A percentile compares a stretch with the other conserved stretches of the same genome.
Evolutionary conservation across 2,888 invertebrate species (phyloP).

Genomic region (Cephus sareptanus): DNA sequence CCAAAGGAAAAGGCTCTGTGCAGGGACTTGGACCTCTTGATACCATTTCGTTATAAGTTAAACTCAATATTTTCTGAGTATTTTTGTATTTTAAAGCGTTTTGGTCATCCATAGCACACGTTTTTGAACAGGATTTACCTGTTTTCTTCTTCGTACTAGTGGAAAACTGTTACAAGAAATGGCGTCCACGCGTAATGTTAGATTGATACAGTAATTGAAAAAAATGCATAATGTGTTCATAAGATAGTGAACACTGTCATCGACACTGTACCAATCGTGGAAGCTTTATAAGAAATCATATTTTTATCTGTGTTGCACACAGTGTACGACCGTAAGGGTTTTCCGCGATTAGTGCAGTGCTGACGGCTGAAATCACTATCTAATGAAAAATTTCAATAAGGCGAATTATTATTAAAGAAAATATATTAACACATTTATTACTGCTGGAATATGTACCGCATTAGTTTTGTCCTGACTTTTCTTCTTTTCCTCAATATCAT

Average conservation of each 20-base stretch:
- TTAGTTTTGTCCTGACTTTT: neutral
- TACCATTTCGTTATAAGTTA: conserved; percentile 36
- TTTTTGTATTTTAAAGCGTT: neutral
- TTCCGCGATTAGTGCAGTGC: neutral
- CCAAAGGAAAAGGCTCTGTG: conserved; percentile 21
- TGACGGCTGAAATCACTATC: neutral
- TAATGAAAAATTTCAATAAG: neutral
- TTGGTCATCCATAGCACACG: neutral
- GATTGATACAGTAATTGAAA: neutral
- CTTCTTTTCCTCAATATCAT: conserved; percentile 2
- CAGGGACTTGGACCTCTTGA: conserved; percentile 29
- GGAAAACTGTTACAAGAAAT: neutral
- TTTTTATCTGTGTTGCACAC: neutral
- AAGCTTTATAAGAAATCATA: neutral
- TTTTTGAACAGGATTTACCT: neutral
- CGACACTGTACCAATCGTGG: neutral
- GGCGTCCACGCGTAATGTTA: neutral
- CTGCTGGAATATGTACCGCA: neutral
- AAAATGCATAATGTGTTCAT: neutral
- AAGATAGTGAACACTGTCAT: neutral
- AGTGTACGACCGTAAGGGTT: neutral
- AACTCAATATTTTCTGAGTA: conserved; percentile 16
- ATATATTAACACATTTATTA: neutral
- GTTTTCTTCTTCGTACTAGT: neutral
- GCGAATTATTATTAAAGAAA: neutral